Evolutionary conservation across 2,797 vertebrate species (phyloP).

Genomic region (Arctocebus calabarensis): DNA sequence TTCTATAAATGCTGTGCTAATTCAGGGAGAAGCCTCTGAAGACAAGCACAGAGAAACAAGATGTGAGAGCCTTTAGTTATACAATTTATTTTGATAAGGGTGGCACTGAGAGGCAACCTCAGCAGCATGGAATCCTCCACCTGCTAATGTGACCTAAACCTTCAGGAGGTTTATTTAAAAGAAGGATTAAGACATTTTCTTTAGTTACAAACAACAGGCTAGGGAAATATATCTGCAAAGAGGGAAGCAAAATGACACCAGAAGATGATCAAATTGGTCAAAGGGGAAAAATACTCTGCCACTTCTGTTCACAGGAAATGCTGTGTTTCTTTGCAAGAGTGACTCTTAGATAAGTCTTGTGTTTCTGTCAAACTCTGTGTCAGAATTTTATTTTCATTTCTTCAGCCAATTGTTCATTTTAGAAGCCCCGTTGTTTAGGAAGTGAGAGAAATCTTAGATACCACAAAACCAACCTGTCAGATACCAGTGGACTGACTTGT

Average conservation of each 20-base stretch:
- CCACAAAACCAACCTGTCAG: background rate
- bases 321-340: background rate
- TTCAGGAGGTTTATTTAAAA: background rate
- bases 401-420: background rate
- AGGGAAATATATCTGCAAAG: background rate
- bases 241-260: background rate
- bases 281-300: background rate
- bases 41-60: background rate
- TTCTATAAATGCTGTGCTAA: slow-evolving; percentile 26
- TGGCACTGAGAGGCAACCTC: background rate
- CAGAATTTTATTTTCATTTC: background rate
- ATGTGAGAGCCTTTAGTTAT: background rate
- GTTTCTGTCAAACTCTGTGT: background rate
- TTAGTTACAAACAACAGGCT: background rate
- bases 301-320: background rate
- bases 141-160: background rate
- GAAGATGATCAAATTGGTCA: background rate
- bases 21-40: background rate
- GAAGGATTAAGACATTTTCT: background rate
- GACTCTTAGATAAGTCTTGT: background rate
- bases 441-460: background rate
- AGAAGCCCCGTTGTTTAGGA: background rate
- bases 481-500: background rate
- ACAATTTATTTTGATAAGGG: background rate
- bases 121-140: background rate